phyloP scores from a whole-genome alignment of 2,888 invertebrate species.

The Molorchus minor region DNA sequence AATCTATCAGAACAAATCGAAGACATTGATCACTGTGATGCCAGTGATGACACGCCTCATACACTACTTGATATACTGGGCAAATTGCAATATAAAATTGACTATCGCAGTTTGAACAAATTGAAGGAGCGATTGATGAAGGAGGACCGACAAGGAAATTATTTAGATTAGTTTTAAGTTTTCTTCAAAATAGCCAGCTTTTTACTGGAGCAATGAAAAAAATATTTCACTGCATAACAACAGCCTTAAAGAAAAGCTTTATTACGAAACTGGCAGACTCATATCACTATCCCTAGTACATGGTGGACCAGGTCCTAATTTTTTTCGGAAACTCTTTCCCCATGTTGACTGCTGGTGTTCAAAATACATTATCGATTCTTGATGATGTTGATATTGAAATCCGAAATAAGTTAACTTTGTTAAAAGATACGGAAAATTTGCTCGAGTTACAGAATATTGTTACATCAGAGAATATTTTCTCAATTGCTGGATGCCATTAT shows the following conservation, averaged over 20 bases:
- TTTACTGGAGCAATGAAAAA: constrained; percentile 30
- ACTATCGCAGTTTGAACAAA: no score
- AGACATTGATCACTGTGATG: no score
- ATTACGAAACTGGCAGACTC: constrained; percentile 36
- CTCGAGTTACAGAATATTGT: no score
- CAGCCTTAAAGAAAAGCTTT: constrained; percentile 21
- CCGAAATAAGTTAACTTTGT: constrained; percentile 26
- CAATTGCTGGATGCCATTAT: constrained; percentile 29
- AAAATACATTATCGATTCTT: constrained; percentile 18
- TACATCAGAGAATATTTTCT: constrained; percentile 16
- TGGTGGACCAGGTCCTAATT: constrained; percentile 37
- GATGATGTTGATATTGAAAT: constrained; percentile 24
- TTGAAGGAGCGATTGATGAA: constrained; percentile 41
- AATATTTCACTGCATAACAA: constrained; percentile 29
- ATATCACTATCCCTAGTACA: constrained; percentile 38
- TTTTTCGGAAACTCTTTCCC: constrained; percentile 32
- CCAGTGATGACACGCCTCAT: no score
- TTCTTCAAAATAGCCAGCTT: constrained; percentile 27
- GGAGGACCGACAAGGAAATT: constrained; percentile 41
- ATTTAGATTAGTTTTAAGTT: constrained; percentile 33
- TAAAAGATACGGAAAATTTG: no score
- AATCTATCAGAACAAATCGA: no score
- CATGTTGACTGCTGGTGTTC: constrained; percentile 20
- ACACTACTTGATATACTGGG: no score
- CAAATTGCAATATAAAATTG: no score